Conservation (phyloP, 2,113 vertebrate genomes). For the Bagarius yarrelli region DNA sequence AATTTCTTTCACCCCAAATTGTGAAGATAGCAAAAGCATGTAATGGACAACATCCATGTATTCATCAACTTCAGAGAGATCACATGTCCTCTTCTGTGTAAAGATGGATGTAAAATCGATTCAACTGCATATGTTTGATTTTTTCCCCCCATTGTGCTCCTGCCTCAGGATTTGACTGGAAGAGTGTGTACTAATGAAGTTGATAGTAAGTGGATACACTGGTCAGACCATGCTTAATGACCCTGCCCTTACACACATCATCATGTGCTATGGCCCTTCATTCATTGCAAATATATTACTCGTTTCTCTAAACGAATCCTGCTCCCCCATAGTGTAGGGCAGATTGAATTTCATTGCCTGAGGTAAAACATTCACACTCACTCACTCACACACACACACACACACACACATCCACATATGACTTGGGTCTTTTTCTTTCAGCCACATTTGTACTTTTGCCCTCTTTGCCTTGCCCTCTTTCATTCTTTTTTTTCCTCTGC, state of each 20-base stretch:
- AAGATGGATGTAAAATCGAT: no score
- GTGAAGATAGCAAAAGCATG: no score
- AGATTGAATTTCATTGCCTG: conserved; percentile 44
- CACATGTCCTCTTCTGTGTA: no score
- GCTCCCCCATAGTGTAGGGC: conserved; percentile 12
- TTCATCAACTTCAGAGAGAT: no score
- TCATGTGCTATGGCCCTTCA: background rate
- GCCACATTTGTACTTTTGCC: conserved; percentile 13
- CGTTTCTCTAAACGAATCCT: conserved; percentile 29
- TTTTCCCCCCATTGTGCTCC: no score
- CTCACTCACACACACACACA: background rate
- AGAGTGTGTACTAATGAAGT: no score
- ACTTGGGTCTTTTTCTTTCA: no score
- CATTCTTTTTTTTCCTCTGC: background rate
- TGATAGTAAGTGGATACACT: no score
- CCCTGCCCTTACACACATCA: background rate
- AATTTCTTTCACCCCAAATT: no score
- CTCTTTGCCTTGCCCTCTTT: conserved; percentile 21
- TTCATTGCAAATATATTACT: conserved; percentile 34
- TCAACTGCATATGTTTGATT: no score
- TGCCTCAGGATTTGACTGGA: no score
- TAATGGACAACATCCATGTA: no score
- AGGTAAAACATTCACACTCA: conserved; percentile 30
- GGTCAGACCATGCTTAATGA: background rate
- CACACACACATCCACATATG: background rate